Conservation (phyloP, 2,113 vertebrate species). For the Elanus axillaris region DNA sequence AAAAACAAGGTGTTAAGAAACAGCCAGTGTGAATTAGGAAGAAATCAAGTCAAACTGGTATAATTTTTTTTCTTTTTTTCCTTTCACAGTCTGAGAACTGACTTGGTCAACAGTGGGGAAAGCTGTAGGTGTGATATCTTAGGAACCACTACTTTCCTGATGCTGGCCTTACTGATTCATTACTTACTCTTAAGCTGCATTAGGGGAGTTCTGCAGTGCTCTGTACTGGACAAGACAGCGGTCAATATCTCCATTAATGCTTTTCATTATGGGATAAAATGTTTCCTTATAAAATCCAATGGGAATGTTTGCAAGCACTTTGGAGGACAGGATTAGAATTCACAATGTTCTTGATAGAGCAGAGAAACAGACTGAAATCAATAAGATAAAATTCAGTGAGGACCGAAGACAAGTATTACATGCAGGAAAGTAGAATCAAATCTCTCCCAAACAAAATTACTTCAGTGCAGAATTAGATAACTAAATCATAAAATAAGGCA, state of each 20-base stretch:
- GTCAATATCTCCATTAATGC: background rate
- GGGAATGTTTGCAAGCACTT: background rate
- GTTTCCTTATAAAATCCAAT: background rate
- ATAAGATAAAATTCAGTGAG: background rate
- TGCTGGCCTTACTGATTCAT: background rate
- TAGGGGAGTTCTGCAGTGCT: background rate
- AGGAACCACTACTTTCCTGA: background rate
- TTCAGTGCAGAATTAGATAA: background rate
- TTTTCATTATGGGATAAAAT: background rate
- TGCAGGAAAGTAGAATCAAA: background rate
- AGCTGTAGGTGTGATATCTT: background rate
- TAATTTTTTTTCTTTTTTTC: background rate
- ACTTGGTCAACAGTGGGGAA: background rate
- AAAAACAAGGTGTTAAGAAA: background rate
- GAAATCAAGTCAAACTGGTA: background rate
- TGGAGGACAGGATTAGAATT: background rate
- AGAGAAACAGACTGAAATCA: background rate
- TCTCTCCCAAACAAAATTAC: background rate
- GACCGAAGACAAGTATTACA: background rate
- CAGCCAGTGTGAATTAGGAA: background rate
- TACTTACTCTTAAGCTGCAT: background rate
- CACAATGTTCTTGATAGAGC: background rate
- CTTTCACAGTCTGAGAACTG: background rate
- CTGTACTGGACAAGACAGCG: background rate
- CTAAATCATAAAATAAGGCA: background rate